phyloP scores from a whole-genome alignment of 2,888 invertebrate genomes.

The Ophion obscuratus region DNA sequence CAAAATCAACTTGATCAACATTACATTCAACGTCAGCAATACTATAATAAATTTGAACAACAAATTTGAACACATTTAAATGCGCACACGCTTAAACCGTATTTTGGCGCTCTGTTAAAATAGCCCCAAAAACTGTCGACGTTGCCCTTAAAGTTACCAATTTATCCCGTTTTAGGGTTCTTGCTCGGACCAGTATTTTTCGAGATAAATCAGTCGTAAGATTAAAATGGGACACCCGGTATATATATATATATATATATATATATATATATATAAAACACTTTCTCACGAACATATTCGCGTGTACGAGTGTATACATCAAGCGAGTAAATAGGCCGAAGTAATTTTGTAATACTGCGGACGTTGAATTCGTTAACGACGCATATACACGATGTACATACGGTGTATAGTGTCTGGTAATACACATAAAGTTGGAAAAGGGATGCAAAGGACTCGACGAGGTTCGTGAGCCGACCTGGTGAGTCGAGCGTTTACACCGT shows the following conservation, averaged over 20 bases:
- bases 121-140: no score
- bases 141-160: no score
- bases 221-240: no score
- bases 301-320: not conserved
- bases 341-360: constrained; percentile 63
- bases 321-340: constrained; percentile 61
- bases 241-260: not conserved
- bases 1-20: no score
- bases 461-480: constrained; percentile 39
- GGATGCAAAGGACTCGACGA: constrained; percentile 29
- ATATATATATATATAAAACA: not conserved
- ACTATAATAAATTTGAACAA: no score
- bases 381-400: constrained; percentile 27
- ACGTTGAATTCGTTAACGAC: constrained; percentile 61
- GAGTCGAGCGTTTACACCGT: constrained; percentile 64
- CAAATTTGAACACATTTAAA: no score
- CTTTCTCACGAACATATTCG: not conserved
- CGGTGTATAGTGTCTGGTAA: constrained; percentile 4
- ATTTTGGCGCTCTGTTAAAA: no score
- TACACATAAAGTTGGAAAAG: constrained; percentile 21
- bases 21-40: no score
- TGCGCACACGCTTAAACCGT: no score
- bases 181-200: no score
- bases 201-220: no score
- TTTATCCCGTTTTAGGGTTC: no score